Evolutionary conservation across 2,797 vertebrate species (phyloP).

Genomic region (Mus spretus): DNA sequence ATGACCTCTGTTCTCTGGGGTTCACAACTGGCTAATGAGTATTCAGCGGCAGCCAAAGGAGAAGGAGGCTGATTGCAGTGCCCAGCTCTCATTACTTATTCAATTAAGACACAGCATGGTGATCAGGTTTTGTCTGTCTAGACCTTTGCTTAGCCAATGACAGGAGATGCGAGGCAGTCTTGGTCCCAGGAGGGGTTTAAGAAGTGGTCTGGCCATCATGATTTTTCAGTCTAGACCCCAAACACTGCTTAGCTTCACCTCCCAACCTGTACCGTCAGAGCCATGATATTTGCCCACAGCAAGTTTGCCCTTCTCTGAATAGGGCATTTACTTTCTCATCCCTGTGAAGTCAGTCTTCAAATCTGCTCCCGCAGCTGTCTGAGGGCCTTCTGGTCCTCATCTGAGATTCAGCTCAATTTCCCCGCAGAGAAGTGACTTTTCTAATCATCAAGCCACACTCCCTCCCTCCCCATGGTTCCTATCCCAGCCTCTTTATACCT

Average conservation of each 20-base stretch:
- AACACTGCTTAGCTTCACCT: not conserved
- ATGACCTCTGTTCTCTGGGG: not conserved
- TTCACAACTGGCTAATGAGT: not conserved
- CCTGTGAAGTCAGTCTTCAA: not conserved
- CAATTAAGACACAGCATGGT: not conserved
- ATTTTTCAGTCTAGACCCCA: not conserved
- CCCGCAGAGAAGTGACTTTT: not conserved
- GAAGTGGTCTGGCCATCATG: not conserved
- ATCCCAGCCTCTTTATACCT: not conserved
- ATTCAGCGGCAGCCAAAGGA: not conserved
- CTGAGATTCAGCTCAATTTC: not conserved
- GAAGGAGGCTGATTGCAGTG: not conserved
- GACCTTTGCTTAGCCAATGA: not conserved
- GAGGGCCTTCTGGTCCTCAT: not conserved
- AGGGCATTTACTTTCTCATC: not conserved
- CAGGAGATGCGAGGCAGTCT: not conserved
- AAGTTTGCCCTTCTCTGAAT: not conserved
- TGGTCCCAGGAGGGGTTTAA: not conserved
- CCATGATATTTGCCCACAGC: not conserved
- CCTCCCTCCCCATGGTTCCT: not conserved
- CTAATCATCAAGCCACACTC: too few species aligned
- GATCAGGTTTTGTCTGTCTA: not conserved
- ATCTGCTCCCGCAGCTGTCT: not conserved
- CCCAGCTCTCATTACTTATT: not conserved
- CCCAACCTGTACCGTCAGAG: fast-evolving